Conservation (phyloP, 2,797 vertebrate genomes). For the Otus scops region DNA sequence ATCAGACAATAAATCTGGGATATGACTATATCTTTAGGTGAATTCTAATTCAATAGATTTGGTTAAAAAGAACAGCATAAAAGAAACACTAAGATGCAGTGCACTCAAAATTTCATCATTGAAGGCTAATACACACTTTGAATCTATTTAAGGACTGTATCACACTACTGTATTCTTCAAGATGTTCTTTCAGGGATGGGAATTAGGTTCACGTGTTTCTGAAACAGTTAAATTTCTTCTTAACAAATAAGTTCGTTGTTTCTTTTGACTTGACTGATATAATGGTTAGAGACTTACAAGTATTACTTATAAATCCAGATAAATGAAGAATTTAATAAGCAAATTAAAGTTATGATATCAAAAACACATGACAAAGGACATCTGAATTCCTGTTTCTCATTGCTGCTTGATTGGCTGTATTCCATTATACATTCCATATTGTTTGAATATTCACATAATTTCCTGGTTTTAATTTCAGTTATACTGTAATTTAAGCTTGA, state of each 20-base stretch:
- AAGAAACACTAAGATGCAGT: not conserved
- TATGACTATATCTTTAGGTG: not conserved
- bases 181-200: not conserved
- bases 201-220: not conserved
- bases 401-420: slow-evolving; percentile 64
- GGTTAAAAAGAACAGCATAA: not conserved
- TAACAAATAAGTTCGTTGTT: not conserved
- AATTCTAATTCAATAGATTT: not conserved
- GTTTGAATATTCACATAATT: slow-evolving; percentile 27
- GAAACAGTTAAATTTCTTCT: not conserved
- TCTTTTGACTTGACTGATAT: not conserved
- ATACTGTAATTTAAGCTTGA: not conserved
- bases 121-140: not conserved
- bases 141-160: not conserved
- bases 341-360: not conserved
- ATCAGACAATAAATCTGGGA: not conserved
- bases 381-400: slow-evolving; percentile 68
- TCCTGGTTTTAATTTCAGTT: not conserved
- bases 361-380: slow-evolving; percentile 25
- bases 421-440: slow-evolving; percentile 33
- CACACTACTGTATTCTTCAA: not conserved
- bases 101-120: not conserved
- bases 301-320: not conserved
- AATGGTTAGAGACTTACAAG: not conserved
- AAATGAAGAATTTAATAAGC: not conserved